Base-by-base conservation (phyloP, 2,113 vertebrate genomes). In the Hystrix brachyura region DNA sequence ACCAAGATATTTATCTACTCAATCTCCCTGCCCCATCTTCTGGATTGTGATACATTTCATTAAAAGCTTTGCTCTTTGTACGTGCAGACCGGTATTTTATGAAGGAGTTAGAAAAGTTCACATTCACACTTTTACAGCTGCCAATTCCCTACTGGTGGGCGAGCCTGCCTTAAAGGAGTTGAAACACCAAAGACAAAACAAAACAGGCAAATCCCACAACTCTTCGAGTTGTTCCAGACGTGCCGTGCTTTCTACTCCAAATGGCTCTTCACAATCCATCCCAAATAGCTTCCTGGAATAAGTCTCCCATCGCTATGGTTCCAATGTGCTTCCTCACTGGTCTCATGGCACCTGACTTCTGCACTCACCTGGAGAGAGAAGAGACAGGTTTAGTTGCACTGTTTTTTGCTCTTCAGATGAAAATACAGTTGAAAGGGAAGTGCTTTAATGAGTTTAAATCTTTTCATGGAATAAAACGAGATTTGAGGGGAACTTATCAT, bases 391-490 rank as follows among this genome's bases (percentile, higher is more conserved):
- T 72, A 53, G 34, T 32, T 60, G 71, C 53, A 29, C 55, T 72
- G 51, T 51, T 92, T 71, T 90, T 80, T 12, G 48, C 21, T 76
- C 11, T 23, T 43, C 43, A 62, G 21, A 29, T 46, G 19, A 57
- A 62, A 84, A 25, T n/a, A 3, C 19, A 85, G 15, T 23, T 86
- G 23, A 38, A 72, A 13, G 4, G 27, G 27, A 90, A 67, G 64
- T 85, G 29, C 43, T 80, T 62, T 65, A 43, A 76, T 17, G 29
- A 34, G 90, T 89, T 27, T 10, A 82, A 96, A 90, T 29, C 27
- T 93, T 88, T 84, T 89, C 38, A 60, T 96, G 71, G 69, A 89
- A 1, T 5, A 92, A 65, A 71, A 92, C 91, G 91, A 92, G 7
- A 90, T 96, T 94, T 87, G 17, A 9, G 90, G 72, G 67, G 82